These are phyloP conservation scores for Andrena hattorfiana DNA, from an alignment of 2,888 invertebrate species.

Conservation along the genomic window DNA sequence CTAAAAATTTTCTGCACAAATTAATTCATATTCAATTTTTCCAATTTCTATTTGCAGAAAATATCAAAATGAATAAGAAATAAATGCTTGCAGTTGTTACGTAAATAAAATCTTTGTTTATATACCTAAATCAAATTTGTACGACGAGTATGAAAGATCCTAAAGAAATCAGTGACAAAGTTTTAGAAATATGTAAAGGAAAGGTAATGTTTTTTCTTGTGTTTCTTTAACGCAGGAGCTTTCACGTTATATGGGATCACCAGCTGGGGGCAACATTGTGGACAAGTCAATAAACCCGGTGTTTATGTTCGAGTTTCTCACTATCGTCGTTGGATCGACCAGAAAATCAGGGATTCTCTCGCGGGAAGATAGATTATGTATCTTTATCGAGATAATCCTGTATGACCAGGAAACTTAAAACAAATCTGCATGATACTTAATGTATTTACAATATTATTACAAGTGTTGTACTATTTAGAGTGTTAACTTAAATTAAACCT, in stretches of 20 bases:
- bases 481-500: too few species aligned
- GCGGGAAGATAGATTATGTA: conserved; percentile 70
- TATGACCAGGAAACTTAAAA: not conserved
- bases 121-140: too few species aligned
- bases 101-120: not conserved
- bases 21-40: too few species aligned
- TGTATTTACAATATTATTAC: not conserved
- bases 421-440: conserved; percentile 9
- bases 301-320: conserved; percentile 89
- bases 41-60: too few species aligned
- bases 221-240: conserved; percentile 84
- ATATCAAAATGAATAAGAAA: too few species aligned
- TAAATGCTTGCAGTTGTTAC: too few species aligned
- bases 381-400: not conserved
- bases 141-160: too few species aligned
- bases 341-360: conserved; percentile 85
- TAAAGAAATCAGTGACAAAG: too few species aligned
- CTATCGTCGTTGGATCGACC: conserved; percentile 89
- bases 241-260: conserved; percentile 90
- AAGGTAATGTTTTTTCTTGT: not conserved
- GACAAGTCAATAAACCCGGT: conserved; percentile 90
- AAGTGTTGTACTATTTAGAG: too few species aligned
- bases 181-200: too few species aligned
- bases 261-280: conserved; percentile 93
- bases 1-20: too few species aligned